Evolutionary conservation across 2,888 invertebrate genomes (phyloP), one percentile per base, ranked within the genome.

Genomic region (Drosophila nr. medialis): DNA sequence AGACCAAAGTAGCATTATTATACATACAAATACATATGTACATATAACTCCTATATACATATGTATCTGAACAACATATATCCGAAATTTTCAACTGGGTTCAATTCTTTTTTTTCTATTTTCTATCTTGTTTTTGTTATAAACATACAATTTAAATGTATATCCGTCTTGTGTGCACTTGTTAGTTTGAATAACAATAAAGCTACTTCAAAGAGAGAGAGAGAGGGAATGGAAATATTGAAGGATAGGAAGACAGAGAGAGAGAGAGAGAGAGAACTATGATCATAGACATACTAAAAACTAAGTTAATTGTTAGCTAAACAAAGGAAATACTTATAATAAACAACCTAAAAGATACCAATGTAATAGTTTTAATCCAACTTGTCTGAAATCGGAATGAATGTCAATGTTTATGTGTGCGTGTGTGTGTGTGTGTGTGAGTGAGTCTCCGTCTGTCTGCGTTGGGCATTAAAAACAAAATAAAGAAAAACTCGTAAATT

Each of bases 161-260:
- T 55, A 40, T 83, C 34, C 65, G 75, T 81, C 70, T 72, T 45
- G 65, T 64, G 63, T 83, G 77, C 87, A 86, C 86, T 81, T 86
- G 83, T 82, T 82, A 72, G 70, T 75, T 82, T 87, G 59, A 56
- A 32, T 55, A 72, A 59, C 63, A 50, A 15, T 74, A 70, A 75
- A 77, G 38, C 66, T 50, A 74, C 42, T 29, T 27, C 36, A 55
- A 27, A 48, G 30, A 38, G 13, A 29, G 15, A 53, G 51, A 60
- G 21, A 50, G 38, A 32, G 32, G 27, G 11, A 27, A 5, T 29
- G 36, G 30, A 30, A 38, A 36, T 36, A 27, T 18, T 50, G 55
- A 36, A 21, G 40, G 8, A 38, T 49, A 34, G 27, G 67, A 42
- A 45, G 30, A 21, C 38, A 27, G 29, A 50, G 24, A 48, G n/a